phyloP scores from a whole-genome alignment of 2,888 invertebrate genomes.

The Catocala fraxini region DNA sequence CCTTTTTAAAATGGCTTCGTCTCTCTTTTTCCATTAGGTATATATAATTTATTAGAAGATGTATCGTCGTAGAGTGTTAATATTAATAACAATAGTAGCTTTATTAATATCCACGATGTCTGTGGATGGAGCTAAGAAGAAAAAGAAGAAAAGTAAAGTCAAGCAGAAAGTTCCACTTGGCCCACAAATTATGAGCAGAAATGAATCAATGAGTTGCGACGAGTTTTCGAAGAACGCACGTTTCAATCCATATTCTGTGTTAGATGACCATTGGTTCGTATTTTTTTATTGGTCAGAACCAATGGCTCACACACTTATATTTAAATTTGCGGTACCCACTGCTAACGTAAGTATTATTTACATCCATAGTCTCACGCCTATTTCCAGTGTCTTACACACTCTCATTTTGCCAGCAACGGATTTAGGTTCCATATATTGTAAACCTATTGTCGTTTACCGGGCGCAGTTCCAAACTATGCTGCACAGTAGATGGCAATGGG shows the following conservation, averaged over 20 bases:
- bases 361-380: no score
- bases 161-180: conserved; percentile 28
- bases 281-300: conserved; percentile 68
- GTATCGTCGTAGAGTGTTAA: conserved; percentile 7
- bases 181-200: conserved; percentile 45
- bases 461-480: no score
- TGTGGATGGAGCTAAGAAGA: conserved; percentile 19
- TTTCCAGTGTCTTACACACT: no score
- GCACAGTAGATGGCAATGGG: no score
- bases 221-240: conserved; percentile 65
- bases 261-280: conserved; percentile 62
- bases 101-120: conserved; percentile 11
- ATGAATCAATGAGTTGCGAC: conserved; percentile 54
- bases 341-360: conserved; percentile 51
- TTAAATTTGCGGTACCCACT: conserved; percentile 56
- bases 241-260: conserved; percentile 69
- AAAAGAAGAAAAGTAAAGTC: not conserved
- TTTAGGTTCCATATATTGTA: no score
- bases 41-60: not conserved
- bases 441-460: no score
- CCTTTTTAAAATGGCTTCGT: no score
- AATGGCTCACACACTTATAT: conserved; percentile 19
- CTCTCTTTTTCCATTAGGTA: no score
- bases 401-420: no score
- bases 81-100: conserved; percentile 1